Base-by-base conservation (phyloP, 1,140 invertebrate genomes). In the Drosophila kurseongensis region DNA sequence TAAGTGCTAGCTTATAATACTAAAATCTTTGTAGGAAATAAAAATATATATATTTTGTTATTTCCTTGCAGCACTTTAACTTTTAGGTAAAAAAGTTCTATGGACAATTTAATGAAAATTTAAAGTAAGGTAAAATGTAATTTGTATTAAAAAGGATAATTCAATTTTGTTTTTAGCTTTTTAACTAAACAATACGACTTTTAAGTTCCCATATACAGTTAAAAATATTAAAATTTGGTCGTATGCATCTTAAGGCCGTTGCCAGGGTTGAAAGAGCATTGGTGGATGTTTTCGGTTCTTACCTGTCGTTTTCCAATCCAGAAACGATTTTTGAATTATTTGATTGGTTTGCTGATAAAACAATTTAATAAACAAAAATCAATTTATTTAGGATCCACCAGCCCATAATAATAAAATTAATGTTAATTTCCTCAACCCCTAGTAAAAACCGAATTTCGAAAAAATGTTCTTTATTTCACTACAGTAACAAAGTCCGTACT, bases 381-480 rank as follows among this genome's bases (percentile, higher is more conserved):
- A 4, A 32, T 8, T 2, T n/a, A 27, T 6, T 27, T 4, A n/a
- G 12, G 2, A 3, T 9, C 10, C 13, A 3, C 7, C 29, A 32
- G 2, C 29, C 7, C 29, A 1, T 7, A 32, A 7, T 32, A 32
- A 32, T 32, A 7, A 32, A 4, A 23, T 23, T 32, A 41, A 41
- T 14, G 1, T 14, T 3, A 0, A 32, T 14, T 41, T 14, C 7
- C 2, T 9, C 14, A 16, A 5, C 6, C 6, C 13, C 2, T 4
- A 48, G 12, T 48, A 48, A 14, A 29, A 29, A 4, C 8, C 5
- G n/a, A 14, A 32, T 2, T 9, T 4, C 14, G 13, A 0, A 14
- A 7, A 9, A 10, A 12, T 13, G 1, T n/a, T 48, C n/a, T 66
- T 68, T 68, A 66, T 66, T 68, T 29, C 5, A 29, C 47, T 18